Conservation (phyloP, 2,797 vertebrate genomes). For the Danio choprae region DNA sequence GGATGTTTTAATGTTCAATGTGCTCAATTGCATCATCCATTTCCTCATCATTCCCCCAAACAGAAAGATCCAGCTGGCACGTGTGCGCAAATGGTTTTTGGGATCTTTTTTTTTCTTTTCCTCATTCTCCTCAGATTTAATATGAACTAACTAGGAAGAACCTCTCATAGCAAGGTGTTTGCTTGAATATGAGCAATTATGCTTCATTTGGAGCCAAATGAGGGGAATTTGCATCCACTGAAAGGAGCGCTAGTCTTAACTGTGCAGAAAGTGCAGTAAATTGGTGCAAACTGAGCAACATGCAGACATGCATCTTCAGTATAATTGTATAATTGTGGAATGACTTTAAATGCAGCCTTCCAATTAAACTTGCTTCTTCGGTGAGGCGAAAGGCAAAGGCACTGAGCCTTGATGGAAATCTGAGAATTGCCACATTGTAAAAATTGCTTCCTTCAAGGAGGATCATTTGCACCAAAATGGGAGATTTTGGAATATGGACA, state of each 20-base stretch:
- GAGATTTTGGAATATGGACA: slow-evolving; percentile 85
- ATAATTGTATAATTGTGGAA: slow-evolving; percentile 88
- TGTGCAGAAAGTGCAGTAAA: slow-evolving; percentile 86
- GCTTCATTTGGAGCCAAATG: slow-evolving; percentile 85
- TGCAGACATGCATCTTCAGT: slow-evolving; percentile 85
- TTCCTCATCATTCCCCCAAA: slow-evolving; percentile 78
- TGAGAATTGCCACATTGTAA: slow-evolving; percentile 79
- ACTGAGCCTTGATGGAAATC: slow-evolving; percentile 78
- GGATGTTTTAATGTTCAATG: slow-evolving; percentile 59
- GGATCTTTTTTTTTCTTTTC: slow-evolving; percentile 71
- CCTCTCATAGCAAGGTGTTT: slow-evolving; percentile 85
- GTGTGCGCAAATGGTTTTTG: slow-evolving; percentile 76
- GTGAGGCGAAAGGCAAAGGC: slow-evolving; percentile 81
- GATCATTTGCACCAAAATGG: slow-evolving; percentile 86
- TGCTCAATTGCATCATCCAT: slow-evolving; percentile 70
- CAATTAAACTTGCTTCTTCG: slow-evolving; percentile 89
- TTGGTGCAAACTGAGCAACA: slow-evolving; percentile 83
- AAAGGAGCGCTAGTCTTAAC: slow-evolving; percentile 83
- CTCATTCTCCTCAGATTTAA: slow-evolving; percentile 78
- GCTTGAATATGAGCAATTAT: slow-evolving; percentile 86
- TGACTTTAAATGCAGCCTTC: slow-evolving; percentile 82
- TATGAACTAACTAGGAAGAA: slow-evolving; percentile 85
- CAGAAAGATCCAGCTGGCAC: slow-evolving; percentile 83
- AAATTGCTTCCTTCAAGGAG: slow-evolving; percentile 78
- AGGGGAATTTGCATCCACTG: slow-evolving; percentile 85